phyloP scores from a whole-genome alignment of 2,888 invertebrate species.

The Xanthorhoe designata region DNA sequence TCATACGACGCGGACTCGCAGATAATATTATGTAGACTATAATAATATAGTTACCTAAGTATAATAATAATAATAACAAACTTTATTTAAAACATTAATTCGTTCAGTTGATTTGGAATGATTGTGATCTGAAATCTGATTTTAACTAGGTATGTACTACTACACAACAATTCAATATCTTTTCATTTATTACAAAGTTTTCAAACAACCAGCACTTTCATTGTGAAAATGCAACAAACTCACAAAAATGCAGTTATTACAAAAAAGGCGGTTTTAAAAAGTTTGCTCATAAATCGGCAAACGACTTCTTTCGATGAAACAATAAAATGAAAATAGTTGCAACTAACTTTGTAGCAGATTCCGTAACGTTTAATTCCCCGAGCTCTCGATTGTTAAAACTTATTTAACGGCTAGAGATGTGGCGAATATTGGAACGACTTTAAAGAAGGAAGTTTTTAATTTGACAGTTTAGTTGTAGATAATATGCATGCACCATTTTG shows the following conservation, averaged over 20 bases:
- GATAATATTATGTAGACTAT: too few species aligned
- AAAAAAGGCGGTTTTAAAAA: background rate
- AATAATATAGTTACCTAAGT: too few species aligned
- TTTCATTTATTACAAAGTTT: too few species aligned
- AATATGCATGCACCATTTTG: too few species aligned
- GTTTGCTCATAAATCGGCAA: slow-evolving; percentile 1
- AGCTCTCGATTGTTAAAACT: slow-evolving; percentile 55
- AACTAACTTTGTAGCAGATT: slow-evolving; percentile 26
- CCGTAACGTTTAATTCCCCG: slow-evolving; percentile 30
- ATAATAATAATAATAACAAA: too few species aligned
- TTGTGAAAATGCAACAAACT: background rate
- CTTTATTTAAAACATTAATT: too few species aligned
- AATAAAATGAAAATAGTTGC: slow-evolving; percentile 23
- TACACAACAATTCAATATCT: too few species aligned
- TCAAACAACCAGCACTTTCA: background rate
- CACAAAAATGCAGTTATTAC: background rate
- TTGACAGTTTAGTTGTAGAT: too few species aligned
- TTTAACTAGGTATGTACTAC: too few species aligned
- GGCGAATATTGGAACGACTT: background rate
- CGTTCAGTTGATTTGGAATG: too few species aligned
- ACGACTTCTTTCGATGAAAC: slow-evolving; percentile 6
- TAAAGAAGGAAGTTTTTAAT: background rate
- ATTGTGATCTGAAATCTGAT: too few species aligned
- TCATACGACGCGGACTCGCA: too few species aligned
- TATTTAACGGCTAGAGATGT: slow-evolving; percentile 47